Conservation (phyloP, 2,888 invertebrate genomes). For the Agrotis ipsilon region DNA sequence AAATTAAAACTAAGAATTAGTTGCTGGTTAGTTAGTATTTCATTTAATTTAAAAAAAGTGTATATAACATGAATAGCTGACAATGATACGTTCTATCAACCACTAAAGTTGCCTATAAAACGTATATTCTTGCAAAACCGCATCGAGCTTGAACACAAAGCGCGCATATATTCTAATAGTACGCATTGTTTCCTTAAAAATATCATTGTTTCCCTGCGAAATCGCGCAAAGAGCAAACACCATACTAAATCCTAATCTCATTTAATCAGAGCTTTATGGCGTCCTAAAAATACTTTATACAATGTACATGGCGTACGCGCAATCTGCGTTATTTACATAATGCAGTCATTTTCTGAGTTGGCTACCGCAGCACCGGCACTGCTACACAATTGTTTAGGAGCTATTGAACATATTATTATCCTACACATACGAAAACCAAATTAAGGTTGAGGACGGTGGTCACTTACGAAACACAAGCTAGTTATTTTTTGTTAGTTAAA, state of each 20-base stretch:
- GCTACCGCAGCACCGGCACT: conserved; percentile 20
- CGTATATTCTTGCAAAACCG: conserved; percentile 4
- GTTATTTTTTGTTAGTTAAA: conserved; percentile 70
- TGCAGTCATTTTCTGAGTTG: conserved; percentile 65
- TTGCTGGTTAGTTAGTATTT: conserved; percentile 15
- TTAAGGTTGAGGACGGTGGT: conserved; percentile 81
- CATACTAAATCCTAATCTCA: conserved; percentile 45
- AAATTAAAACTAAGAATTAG: conserved; percentile 38
- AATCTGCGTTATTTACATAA: conserved; percentile 69
- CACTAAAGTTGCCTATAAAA: not conserved
- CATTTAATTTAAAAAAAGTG: not conserved
- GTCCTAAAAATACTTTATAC: conserved; percentile 41
- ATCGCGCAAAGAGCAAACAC: conserved; percentile 19
- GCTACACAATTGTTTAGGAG: conserved; percentile 64
- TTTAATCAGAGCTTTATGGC: conserved; percentile 39
- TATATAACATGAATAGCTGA: too few relatives aligned
- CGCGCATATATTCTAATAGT: not conserved
- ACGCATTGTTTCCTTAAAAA: conserved; percentile 22
- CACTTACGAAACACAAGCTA: conserved; percentile 66
- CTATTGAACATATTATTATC: conserved; percentile 50
- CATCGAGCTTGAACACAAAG: not conserved
- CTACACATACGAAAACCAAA: conserved; percentile 66
- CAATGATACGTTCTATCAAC: too few relatives aligned
- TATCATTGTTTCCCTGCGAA: conserved; percentile 32
- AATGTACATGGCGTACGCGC: conserved; percentile 59